Base-by-base conservation (phyloP, 1,140 invertebrate genomes). In the Intoshia linei region DNA sequence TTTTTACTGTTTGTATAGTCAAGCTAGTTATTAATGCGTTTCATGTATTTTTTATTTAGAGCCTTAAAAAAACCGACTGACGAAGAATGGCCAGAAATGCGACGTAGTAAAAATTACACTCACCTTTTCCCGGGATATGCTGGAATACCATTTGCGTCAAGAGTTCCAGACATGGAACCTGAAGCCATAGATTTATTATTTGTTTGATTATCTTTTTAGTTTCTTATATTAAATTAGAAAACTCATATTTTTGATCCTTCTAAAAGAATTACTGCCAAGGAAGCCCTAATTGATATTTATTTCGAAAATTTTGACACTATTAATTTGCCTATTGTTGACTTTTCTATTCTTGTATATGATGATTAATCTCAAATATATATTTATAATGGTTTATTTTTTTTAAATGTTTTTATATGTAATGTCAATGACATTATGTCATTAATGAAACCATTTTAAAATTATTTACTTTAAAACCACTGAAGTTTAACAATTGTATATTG, bases 181-280 rank as follows among this genome's bases (percentile, higher is more conserved):
- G 46, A 63, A 19, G 74, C 69, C 4, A 43, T 76, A 3, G 68
- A 75, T 51, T 54, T 81, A 3, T 48, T 79, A 30, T 59, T 68
- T 53, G 60, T 76, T 14, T 19, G 21, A 17, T 7, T 3, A n/a
- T 30, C 36, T 4, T 37, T 6, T 15, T 29, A 14, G n/a, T 7
- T 25, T 25, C n/a, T 10, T 25, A n/a, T 25, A 25, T 7, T 25
- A 10, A 10, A 7, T 25, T 54, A 78, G 71, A 63, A 68, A 52
- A 75, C 72, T 67, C 59, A 81, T 19, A 56, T 70, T 2, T 81
- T 77, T 48, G 66, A 76, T 54, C 75, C 76, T 25, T 55, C 63
- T 11, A 52, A 65, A 32, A 63, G 76, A 48, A 71, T 78, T 44
- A 66, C 66, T 17, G 71, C 72, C 7, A 67, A 69, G 46, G 61